A percentile compares a stretch with the other conserved stretches of the same genome.
These are phyloP conservation scores for Lasioglossum oenotherae DNA, from an alignment of 2,888 invertebrate genomes.

Conservation along the genomic window DNA sequence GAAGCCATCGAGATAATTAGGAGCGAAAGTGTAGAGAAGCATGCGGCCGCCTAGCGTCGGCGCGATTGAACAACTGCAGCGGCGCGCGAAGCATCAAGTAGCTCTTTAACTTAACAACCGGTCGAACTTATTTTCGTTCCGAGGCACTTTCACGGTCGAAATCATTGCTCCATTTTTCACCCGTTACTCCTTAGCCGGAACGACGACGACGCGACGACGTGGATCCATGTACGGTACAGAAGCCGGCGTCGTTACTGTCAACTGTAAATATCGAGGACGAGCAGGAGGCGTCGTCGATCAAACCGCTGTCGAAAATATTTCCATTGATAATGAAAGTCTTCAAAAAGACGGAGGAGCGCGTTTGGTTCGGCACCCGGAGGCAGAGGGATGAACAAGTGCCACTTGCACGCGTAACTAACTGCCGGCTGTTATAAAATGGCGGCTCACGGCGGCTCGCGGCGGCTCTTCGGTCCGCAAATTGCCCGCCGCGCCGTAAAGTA, in stretches of 20 bases:
- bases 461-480: conserved; percentile 48
- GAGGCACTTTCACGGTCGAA: conserved; percentile 53
- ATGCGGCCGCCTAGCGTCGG: neutral
- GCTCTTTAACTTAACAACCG: conserved; percentile 22
- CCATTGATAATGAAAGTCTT: too few relatives aligned
- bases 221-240: conserved; percentile 26
- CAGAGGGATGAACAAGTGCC: neutral
- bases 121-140: conserved; percentile 41
- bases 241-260: conserved; percentile 17
- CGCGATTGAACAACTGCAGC: neutral
- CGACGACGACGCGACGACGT: neutral
- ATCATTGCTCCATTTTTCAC: conserved; percentile 48
- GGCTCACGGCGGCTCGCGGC: conserved; percentile 23
- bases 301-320: neutral
- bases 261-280: conserved; percentile 36
- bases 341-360: neutral
- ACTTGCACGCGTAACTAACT: conserved; percentile 25
- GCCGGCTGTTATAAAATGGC: conserved; percentile 32
- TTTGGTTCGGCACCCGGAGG: neutral
- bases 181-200: conserved; percentile 8
- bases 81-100: conserved; percentile 7
- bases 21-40: neutral
- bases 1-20: neutral
- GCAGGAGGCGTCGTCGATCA: conserved; percentile 9
- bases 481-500: conserved; percentile 70